phyloP scores from a whole-genome alignment of 2,797 vertebrate species.

The Avahi laniger region DNA sequence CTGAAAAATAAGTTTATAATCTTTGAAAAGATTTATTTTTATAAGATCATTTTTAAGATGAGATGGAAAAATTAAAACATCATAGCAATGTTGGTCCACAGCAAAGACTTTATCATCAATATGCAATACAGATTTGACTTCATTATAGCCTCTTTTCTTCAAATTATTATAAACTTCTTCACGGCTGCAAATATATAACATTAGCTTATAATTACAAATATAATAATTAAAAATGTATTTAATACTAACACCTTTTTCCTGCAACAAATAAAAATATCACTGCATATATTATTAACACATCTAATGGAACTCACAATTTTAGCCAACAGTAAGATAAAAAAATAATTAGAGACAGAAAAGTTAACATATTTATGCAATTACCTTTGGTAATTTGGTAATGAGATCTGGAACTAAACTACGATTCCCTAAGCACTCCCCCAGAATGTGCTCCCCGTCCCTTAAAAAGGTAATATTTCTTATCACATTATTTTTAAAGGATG shows the following conservation, averaged over 20 bases:
- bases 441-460: background rate
- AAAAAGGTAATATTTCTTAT: conserved; percentile 18
- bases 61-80: conserved; percentile 91
- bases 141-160: conserved; percentile 85
- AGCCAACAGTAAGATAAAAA: conserved; percentile 39
- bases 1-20: conserved; percentile 91
- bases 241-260: conserved; percentile 10
- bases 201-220: conserved; percentile 36
- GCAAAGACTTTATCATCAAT: conserved; percentile 87
- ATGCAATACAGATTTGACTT: conserved; percentile 86
- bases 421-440: background rate
- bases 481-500: conserved; percentile 13
- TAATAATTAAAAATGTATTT: conserved; percentile 10
- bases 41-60: conserved; percentile 87
- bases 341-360: conserved; percentile 29
- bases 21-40: conserved; percentile 86
- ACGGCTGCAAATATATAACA: conserved; percentile 83
- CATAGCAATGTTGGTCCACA: conserved; percentile 89
- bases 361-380: background rate
- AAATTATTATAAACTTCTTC: conserved; percentile 87
- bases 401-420: background rate
- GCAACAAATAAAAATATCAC: conserved; percentile 8
- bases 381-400: conserved; percentile 9
- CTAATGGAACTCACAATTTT: conserved; percentile 35
- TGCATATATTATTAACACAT: background rate